Conservation (phyloP, 2,797 vertebrate species). For the Enteromius viviparus region DNA sequence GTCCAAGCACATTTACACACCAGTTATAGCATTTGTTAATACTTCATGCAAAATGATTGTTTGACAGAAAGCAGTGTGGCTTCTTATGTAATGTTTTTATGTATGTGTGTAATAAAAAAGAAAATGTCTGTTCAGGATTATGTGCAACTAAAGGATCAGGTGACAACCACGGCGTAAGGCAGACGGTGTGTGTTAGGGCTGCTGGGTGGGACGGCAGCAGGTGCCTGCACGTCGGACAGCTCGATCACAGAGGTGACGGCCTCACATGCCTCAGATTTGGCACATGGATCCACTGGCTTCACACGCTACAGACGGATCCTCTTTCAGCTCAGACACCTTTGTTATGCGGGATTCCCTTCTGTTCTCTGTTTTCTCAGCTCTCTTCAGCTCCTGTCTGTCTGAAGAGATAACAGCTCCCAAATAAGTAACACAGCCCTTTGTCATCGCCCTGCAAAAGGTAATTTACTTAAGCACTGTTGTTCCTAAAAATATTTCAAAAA, state of each 20-base stretch:
- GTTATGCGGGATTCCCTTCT: conserved; percentile 37
- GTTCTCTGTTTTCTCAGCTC: conserved; percentile 32
- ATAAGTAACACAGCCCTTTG: conserved; percentile 41
- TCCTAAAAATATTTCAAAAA: neutral
- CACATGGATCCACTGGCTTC: conserved; percentile 55
- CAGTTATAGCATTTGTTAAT: conserved; percentile 52
- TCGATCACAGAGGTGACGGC: conserved; percentile 41
- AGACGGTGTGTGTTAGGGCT: conserved; percentile 41
- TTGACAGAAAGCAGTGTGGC: conserved; percentile 37
- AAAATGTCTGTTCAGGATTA: conserved; percentile 50
- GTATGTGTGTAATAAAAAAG: conserved; percentile 25
- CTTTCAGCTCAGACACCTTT: conserved; percentile 55
- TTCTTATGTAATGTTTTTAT: conserved; percentile 44
- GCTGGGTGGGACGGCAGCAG: conserved; percentile 55
- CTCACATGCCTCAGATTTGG: conserved; percentile 61
- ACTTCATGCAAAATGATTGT: conserved; percentile 50
- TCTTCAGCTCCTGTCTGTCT: conserved; percentile 37
- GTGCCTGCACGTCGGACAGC: conserved; percentile 58
- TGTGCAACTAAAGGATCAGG: conserved; percentile 53
- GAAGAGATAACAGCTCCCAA: conserved; percentile 41
- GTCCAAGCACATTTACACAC: conserved; percentile 51
- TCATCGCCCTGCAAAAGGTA: neutral
- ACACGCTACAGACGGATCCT: conserved; percentile 58
- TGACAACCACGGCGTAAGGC: conserved; percentile 39
- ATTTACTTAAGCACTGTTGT: neutral